Percentiles rank a stretch among this genome's conserved stretches.
phyloP scores from a whole-genome alignment of 2,113 vertebrate species.

The Corapipo altera region DNA sequence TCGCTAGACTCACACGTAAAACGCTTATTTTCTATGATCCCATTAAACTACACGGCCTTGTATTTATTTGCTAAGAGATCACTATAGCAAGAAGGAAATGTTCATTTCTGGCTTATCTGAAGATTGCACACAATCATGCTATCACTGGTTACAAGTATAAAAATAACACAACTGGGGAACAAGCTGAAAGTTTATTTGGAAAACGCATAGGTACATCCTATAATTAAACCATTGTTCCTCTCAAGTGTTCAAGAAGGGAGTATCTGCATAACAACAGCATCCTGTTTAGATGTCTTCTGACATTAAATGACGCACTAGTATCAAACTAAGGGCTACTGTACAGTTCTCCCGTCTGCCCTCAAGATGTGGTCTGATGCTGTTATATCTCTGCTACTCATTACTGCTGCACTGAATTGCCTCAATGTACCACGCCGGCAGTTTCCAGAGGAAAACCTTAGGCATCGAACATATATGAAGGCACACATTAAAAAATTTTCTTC shows the following conservation, averaged over 20 bases:
- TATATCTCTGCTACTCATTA: neutral
- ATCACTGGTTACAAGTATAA: neutral
- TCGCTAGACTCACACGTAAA: neutral
- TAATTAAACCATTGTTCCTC: slow-evolving; percentile 43
- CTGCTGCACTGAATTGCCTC: neutral
- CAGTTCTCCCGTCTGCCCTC: neutral
- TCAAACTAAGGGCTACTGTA: neutral
- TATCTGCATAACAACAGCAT: slow-evolving; percentile 22
- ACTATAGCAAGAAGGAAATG: neutral
- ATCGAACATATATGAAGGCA: neutral
- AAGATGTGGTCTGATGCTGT: neutral
- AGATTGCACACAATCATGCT: neutral
- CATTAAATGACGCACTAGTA: neutral
- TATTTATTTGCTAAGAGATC: neutral
- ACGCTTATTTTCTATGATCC: neutral
- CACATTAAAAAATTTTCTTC: neutral
- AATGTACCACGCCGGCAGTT: neutral
- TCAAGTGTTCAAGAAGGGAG: neutral
- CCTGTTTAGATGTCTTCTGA: slow-evolving; percentile 36
- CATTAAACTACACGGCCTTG: neutral
- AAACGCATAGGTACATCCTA: slow-evolving; percentile 48
- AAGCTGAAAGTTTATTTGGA: slow-evolving; percentile 41
- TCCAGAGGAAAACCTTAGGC: neutral
- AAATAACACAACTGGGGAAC: slow-evolving; percentile 33
- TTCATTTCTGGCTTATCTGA: slow-evolving; percentile 16